A percentile compares a stretch with the other conserved stretches of the same genome.
Conservation (phyloP, 1,140 invertebrate genomes). For the Ooceraea biroi region DNA sequence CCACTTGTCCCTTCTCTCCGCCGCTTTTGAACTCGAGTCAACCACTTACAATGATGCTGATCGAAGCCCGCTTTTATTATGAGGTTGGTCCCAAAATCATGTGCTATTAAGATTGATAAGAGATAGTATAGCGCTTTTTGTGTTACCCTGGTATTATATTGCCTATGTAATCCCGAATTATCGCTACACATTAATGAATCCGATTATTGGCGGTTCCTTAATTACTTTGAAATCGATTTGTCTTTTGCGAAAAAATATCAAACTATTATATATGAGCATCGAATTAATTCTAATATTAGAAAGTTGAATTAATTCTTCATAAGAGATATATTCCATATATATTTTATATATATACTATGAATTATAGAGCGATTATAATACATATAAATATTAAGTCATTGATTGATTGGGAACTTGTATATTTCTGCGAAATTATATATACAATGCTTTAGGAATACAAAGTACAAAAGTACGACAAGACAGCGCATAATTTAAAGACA, state of each 20-base stretch:
- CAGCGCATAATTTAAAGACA: not conserved
- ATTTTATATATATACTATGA: not conserved
- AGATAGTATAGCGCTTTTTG: not conserved
- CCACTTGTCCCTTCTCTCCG: too few species aligned
- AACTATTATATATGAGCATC: not conserved
- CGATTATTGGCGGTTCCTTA: not conserved
- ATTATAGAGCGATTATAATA: not conserved
- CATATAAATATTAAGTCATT: not conserved
- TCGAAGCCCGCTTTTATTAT: not conserved
- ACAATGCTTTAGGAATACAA: not conserved
- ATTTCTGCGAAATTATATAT: slow-evolving; percentile 1
- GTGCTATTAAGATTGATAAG: not conserved
- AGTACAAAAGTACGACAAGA: not conserved
- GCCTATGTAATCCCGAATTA: not conserved
- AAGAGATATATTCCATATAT: not conserved
- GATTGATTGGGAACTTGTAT: not conserved
- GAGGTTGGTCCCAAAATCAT: not conserved
- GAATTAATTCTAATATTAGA: not conserved
- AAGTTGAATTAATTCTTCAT: not conserved
- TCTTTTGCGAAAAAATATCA: not conserved
- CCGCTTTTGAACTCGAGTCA: slow-evolving; percentile 10
- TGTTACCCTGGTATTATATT: not conserved
- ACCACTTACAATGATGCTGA: not conserved
- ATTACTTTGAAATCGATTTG: not conserved
- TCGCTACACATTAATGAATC: not conserved